Percentiles rank a stretch among this genome's conserved stretches.
These are phyloP conservation scores for Holocentrus rufus DNA, from an alignment of 2,797 vertebrate genomes.

Conservation along the genomic window DNA sequence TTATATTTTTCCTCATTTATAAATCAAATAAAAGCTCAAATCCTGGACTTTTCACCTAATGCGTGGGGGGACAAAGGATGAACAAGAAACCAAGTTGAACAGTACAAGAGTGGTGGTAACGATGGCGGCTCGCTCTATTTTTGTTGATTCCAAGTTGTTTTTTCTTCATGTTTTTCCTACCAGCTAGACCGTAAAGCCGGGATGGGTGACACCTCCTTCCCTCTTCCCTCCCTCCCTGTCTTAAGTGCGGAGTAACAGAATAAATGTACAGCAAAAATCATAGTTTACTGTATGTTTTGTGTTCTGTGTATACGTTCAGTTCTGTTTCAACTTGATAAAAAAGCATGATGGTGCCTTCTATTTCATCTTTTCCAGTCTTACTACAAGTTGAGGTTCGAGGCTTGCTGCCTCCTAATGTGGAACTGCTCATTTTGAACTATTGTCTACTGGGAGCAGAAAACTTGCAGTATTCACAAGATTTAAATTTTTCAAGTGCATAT, in stretches of 20 bases:
- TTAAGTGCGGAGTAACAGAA: constrained; percentile 75
- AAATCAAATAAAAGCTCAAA: constrained; percentile 66
- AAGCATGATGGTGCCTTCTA: constrained; percentile 98
- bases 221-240: constrained; percentile 62
- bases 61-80: constrained; percentile 60
- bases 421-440: constrained; percentile 73
- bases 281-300: constrained; percentile 82
- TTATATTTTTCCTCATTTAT: constrained; percentile 80
- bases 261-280: constrained; percentile 90
- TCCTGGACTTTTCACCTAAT: constrained; percentile 76
- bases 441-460: constrained; percentile 65
- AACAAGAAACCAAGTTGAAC: constrained; percentile 67
- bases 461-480: constrained; percentile 74
- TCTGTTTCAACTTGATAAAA: constrained; percentile 81
- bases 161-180: constrained; percentile 64
- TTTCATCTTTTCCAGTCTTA: constrained; percentile 92
- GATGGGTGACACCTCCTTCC: constrained; percentile 74
- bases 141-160: constrained; percentile 58
- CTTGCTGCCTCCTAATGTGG: constrained; percentile 47
- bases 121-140: constrained; percentile 60
- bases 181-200: constrained; percentile 83
- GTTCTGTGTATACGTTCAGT: constrained; percentile 77
- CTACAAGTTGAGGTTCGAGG: constrained; percentile 79
- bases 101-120: constrained; percentile 65
- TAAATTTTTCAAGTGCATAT: constrained; percentile 63